Conservation (phyloP, 37 sponge, comb jelly and placozoan species). For the Axinella damicornis region DNA sequence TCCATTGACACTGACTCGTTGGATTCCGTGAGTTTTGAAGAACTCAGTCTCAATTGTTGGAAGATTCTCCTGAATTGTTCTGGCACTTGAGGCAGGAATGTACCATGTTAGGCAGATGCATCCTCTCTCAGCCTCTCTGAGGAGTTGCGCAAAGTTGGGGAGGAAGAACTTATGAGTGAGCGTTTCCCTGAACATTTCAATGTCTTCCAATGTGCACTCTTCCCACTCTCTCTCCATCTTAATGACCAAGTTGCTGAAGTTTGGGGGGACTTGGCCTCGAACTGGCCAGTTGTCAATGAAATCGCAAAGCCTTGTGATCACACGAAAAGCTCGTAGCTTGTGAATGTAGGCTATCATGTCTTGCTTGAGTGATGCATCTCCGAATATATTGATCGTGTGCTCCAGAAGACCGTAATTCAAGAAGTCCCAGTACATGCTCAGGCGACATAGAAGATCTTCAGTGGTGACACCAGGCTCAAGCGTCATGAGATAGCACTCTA, state of each 20-base stretch:
- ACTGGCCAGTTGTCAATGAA: slow-evolving; percentile 4
- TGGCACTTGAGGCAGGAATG: background rate
- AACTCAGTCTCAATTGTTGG: background rate
- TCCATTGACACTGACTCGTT: too few species aligned
- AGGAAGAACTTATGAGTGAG: background rate
- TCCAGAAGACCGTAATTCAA: too few species aligned
- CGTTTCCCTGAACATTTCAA: background rate
- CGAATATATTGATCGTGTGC: too few species aligned
- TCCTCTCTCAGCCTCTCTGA: background rate
- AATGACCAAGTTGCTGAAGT: background rate
- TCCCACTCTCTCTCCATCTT: background rate
- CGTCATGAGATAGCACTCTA: too few species aligned
- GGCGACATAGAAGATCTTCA: too few species aligned
- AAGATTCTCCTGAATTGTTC: background rate
- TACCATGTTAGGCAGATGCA: background rate
- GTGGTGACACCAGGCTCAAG: too few species aligned
- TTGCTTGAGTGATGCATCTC: background rate
- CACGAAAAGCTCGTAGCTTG: background rate
- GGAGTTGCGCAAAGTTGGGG: background rate
- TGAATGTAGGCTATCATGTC: background rate
- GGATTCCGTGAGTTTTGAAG: too few species aligned
- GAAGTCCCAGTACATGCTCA: too few species aligned
- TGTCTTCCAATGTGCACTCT: background rate
- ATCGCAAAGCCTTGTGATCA: background rate
- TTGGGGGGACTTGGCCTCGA: background rate